Evolutionary conservation across 2,888 invertebrate species (phyloP).

Genomic region (Lasioglossum figueresi): DNA sequence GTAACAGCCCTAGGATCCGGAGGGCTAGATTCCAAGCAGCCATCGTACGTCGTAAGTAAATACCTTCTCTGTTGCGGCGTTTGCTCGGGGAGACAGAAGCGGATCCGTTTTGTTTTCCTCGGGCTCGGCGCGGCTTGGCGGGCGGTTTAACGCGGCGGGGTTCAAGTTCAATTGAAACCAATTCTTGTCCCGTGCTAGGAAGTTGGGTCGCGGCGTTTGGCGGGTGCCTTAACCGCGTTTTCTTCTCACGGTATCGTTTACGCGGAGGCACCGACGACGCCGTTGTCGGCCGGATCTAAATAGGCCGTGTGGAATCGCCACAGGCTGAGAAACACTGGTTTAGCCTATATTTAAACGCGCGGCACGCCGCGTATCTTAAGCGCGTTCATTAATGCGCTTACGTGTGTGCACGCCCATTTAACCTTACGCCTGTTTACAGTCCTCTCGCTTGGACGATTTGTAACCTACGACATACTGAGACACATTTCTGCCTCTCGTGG

Average conservation of each 20-base stretch:
- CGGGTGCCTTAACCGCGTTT: neutral
- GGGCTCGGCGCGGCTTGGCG: neutral
- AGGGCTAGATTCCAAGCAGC: neutral
- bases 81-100: neutral
- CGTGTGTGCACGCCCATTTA: constrained; percentile 55
- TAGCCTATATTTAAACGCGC: constrained; percentile 64
- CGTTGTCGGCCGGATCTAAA: constrained; percentile 14
- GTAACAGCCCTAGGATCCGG: neutral
- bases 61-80: neutral
- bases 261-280: constrained; percentile 16
- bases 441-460: constrained; percentile 52
- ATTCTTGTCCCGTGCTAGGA: neutral
- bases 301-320: constrained; percentile 25
- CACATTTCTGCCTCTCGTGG: constrained; percentile 33
- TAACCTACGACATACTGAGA: constrained; percentile 58
- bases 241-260: constrained; percentile 45
- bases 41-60: neutral
- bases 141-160: neutral
- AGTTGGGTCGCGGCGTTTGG: neutral
- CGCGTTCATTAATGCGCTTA: constrained; percentile 63
- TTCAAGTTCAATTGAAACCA: constrained; percentile 11
- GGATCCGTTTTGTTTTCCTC: neutral
- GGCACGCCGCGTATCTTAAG: constrained; percentile 62
- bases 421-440: constrained; percentile 59
- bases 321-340: constrained; percentile 58